phyloP scores from a whole-genome alignment of 2,888 invertebrate species.

The Pandemis cinnamomeana region DNA sequence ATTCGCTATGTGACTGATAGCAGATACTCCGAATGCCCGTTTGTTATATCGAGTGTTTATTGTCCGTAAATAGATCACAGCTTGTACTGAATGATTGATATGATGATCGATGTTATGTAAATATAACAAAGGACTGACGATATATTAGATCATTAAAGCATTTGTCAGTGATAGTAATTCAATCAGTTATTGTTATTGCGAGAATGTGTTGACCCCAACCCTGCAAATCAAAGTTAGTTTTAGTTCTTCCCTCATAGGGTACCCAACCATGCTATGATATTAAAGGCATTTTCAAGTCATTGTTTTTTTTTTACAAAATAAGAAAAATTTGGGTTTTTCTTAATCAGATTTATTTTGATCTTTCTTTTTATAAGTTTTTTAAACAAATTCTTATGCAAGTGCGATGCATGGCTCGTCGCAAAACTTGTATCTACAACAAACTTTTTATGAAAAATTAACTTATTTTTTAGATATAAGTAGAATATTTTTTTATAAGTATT shows the following conservation, averaged over 20 bases:
- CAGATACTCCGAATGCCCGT: constrained; percentile 1
- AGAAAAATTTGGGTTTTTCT: too few relatives aligned
- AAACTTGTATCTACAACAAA: too few relatives aligned
- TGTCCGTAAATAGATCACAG: neutral
- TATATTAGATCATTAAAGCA: constrained; percentile 17
- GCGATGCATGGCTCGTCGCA: too few relatives aligned
- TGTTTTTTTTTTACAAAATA: too few relatives aligned
- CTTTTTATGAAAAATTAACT: too few relatives aligned
- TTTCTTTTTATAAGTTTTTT: too few relatives aligned
- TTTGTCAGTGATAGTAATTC: constrained; percentile 8
- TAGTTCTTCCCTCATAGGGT: constrained; percentile 57
- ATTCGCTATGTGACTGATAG: constrained; percentile 26
- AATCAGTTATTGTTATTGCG: constrained; percentile 51
- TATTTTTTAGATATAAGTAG: too few relatives aligned
- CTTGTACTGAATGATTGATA: constrained; percentile 1
- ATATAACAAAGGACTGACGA: constrained; percentile 26
- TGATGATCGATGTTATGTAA: constrained; percentile 8
- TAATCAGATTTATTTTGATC: too few relatives aligned
- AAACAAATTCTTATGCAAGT: too few relatives aligned
- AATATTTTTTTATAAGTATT: too few relatives aligned
- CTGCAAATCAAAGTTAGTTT: constrained; percentile 52
- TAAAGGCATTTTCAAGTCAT: neutral
- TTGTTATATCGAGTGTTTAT: constrained; percentile 10
- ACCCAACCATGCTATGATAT: neutral
- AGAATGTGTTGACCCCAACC: constrained; percentile 70